A percentile compares a stretch with the other conserved stretches of the same genome.
Evolutionary conservation across 2,113 vertebrate species (phyloP).

Genomic region (Vicugna pacos): DNA sequence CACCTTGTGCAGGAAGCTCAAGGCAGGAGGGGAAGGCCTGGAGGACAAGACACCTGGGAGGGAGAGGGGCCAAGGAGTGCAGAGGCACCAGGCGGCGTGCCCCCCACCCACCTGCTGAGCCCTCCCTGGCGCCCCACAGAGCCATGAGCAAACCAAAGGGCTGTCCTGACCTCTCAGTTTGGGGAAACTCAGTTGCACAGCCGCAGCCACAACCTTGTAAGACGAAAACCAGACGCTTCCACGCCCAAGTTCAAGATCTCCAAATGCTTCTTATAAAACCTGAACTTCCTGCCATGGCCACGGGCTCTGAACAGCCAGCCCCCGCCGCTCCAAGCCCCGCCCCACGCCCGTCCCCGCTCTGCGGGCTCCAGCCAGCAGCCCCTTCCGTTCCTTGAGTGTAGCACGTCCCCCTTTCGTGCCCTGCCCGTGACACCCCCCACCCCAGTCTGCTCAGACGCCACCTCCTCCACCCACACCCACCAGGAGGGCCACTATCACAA

Average conservation of each 20-base stretch:
- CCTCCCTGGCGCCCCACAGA: neutral
- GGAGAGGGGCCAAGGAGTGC: neutral
- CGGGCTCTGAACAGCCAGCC: neutral
- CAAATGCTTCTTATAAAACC: neutral
- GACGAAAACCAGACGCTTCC: neutral
- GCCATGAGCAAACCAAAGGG: too few relatives aligned
- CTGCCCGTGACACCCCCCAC: too few relatives aligned
- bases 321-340: neutral
- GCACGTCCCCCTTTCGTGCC: neutral
- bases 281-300: neutral
- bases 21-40: neutral
- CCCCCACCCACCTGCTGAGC: neutral
- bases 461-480: neutral
- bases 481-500: neutral
- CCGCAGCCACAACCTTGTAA: too few relatives aligned
- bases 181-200: too few relatives aligned
- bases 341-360: too few relatives aligned
- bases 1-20: neutral
- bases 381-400: neutral
- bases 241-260: neutral
- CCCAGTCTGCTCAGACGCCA: neutral
- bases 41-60: neutral
- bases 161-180: too few relatives aligned
- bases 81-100: neutral
- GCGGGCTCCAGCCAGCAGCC: too few relatives aligned